Conservation (phyloP, 2,113 vertebrate species). For the Pterophyllum scalare region DNA sequence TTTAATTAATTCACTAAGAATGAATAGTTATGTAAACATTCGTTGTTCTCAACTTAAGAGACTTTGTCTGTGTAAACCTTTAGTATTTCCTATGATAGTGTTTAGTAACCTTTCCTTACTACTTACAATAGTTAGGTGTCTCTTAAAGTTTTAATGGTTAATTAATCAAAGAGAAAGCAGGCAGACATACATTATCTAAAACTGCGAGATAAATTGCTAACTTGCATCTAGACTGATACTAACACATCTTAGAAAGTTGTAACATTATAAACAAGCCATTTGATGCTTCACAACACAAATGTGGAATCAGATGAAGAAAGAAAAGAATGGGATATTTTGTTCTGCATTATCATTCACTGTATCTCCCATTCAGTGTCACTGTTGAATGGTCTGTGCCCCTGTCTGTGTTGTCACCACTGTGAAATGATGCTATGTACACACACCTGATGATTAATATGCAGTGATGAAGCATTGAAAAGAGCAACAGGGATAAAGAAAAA, state of each 20-base stretch:
- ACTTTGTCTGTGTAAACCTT: not conserved
- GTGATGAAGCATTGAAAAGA: conserved; percentile 27
- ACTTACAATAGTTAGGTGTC: rapidly evolving
- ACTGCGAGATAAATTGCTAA: not conserved
- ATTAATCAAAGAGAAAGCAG: not conserved
- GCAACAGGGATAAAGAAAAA: conserved; percentile 29
- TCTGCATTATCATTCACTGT: conserved; percentile 44
- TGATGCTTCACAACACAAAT: conserved; percentile 8
- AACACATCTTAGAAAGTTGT: not conserved
- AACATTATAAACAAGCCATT: conserved; percentile 2
- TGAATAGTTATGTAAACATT: not conserved
- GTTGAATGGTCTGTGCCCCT: conserved; percentile 28
- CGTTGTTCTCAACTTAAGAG: not conserved
- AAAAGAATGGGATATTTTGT: conserved; percentile 16
- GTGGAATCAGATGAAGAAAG: conserved; percentile 31
- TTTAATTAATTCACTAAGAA: not conserved
- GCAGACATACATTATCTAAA: not conserved
- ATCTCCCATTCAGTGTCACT: conserved; percentile 49
- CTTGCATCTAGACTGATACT: not conserved
- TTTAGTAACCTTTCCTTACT: not conserved
- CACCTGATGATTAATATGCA: conserved; percentile 77
- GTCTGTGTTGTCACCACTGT: conserved; percentile 39
- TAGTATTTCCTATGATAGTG: not conserved
- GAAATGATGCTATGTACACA: conserved; percentile 69
- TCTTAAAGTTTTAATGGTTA: not conserved